Base-by-base conservation (phyloP, 2,888 invertebrate species). In the Halictus quadricinctus region DNA sequence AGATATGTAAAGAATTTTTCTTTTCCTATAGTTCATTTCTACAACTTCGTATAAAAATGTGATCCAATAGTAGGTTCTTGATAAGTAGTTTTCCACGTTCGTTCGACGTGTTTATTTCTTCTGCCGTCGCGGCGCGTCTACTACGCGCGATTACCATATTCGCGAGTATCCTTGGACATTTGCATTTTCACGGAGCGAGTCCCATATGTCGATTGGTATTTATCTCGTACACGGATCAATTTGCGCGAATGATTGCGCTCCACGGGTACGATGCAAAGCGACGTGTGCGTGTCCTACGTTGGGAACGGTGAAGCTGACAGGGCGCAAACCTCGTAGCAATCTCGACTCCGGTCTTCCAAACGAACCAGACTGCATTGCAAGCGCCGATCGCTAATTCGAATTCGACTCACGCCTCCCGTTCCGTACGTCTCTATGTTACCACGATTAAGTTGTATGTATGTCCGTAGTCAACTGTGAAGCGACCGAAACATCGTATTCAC, bases 181-280 rank as follows among this genome's bases (percentile, higher is more conserved):
- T 84, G 83, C 74, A 82, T 84, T 84, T 84, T 41, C 84, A 70
- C 36, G 43, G 77, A 18, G 64, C 3, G 25, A 64, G n/a, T 41
- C 43, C n/a, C 77, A 36, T 60, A 70, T 25, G 74, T 54, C 72
- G 64, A 83, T 84, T 83, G 84, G 83, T 83, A 83, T 84, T 84
- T 84, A 83, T 83, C 84, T 77, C 81, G 81, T 85, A 83, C 87
- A 85, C 88, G 88, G 89, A 88, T 90, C 88, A 86, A 90, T 89
- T 87, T 80, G 77, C 87, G 72, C 78, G 83, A 82, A 73, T 83
- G 83, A 90, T 88, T 88, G 87, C 88, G 81, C 88, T 86, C 74
- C 74, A 80, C 78, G 81, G 79, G 74, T 78, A 60, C 85, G 79
- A 73, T 77, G 82, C 80, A 78, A 83, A 43, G 76, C 76, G 79